Evolutionary conservation across 1,140 invertebrate species (phyloP), one percentile per base, ranked within the genome.

Genomic region (Xylocopa sonorina): DNA sequence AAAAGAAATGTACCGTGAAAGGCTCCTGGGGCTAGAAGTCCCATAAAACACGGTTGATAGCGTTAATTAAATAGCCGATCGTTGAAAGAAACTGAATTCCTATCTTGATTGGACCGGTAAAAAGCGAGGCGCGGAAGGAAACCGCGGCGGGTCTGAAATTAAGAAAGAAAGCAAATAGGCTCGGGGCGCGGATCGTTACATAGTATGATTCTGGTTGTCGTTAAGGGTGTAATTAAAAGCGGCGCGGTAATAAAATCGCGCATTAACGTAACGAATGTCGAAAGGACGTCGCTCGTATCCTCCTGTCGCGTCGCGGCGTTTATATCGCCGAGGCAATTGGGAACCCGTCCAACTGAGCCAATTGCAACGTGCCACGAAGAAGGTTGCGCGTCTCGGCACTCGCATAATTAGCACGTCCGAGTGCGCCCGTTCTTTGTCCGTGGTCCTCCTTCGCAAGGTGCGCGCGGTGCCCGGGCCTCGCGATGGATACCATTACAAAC

Each of bases 171-270:
- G 29, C 7, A 32, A 67, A n/a, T 50, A 34, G 21, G 9, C 46
- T 50, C 10, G 46, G n/a, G 10, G 4, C 10, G n/a, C 14, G 18
- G 5, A 32, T 14, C 55, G 55, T 58, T 60, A 38, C 14, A 16
- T 9, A 6, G 57, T 21, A 34, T 38, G 32, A 21, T 60, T 21
- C 27, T 5, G 16, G 10, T 10, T n/a, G 88, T 91, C 89, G 90
- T 92, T 92, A 92, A 90, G 84, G 78, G 57, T 78, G 89, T 87
- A 90, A 92, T 93, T 93, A 91, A 92, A 92, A 92, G 89, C 90
- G 86, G 64, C 86, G 82, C 82, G 81, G 89, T 88, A 92, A 92
- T 92, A 92, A 93, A 92, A 92, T 91, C 84, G 84, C 85, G 87
- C 89, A 88, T 90, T 90, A 90, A 91, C 81, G 84, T 91, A 89